Base-by-base conservation (phyloP, 2,797 vertebrate genomes). In the Telmatherina bonti region DNA sequence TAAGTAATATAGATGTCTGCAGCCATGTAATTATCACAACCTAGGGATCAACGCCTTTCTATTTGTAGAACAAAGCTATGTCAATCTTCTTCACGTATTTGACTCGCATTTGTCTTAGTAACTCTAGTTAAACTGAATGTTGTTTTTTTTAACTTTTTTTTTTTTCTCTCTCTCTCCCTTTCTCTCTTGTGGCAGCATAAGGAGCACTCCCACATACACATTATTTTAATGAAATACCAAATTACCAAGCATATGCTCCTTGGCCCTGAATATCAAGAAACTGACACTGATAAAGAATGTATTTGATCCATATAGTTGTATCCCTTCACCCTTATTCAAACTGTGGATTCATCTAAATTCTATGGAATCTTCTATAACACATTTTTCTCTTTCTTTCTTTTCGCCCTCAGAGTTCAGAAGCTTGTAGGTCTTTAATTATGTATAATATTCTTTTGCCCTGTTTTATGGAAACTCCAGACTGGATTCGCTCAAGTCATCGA, bases 401-500 rank as follows among this genome's bases (percentile, higher is more conserved):
- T 85, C 74, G 76, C 91, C 91, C 89, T 91, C 88, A 86, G 91
- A 93, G 93, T 95, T 95, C 93, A 94, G 92, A 95, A 91, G 93
- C 94, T 93, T 95, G 94, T 94, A 94, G 91, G 93, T 94, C 92
- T 96, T 96, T 96, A 94, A 93, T 92, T 95, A 93, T 96, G 94
- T 88, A 93, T 96, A 95, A 96, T 97, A 96, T 96, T 96, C 94
- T 95, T 95, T 96, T 94, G 93, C 94, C 94, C 95, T 95, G 94
- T 95, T 95, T 97, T 96, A 96, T 93, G 95, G 94, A 94, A 96
- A 96, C 95, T 95, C 96, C 90, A 96, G 95, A 94, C 94, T 96
- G 94, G 95, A 96, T 97, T 96, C 96, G 94, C 95, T 98, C 96
- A 96, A 96, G 96, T 94, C 93, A 94, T 96, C 95, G 95, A 96